Evolutionary conservation across 2,888 invertebrate genomes (phyloP), one percentile per base, ranked within the genome.

Genomic region (Atethmia centrago): DNA sequence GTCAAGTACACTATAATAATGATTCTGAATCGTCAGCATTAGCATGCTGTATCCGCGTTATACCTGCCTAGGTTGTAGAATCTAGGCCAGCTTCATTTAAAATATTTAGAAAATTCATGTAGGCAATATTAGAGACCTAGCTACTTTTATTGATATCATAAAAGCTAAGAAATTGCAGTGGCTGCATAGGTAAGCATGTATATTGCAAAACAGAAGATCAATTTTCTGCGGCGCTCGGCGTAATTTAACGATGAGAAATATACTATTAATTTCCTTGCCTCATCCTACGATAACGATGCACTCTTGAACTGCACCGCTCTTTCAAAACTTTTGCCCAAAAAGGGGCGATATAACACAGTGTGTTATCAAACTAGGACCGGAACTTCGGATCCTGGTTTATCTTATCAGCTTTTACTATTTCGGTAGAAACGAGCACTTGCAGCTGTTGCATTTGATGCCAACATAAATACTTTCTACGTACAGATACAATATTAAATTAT

Each of bases 351-450:
- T 86, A 84, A 73, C 55, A 40, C 49, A 45, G 21, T 56, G 62
- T 49, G 42, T 36, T 53, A 71, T 69, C 63, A 62, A 21, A 28
- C 36, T 25, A 56, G 55, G 9, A 74, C 81, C 74, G 85, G 77
- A 63, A 79, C 47, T 7, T 21, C 40, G 25, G 47, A 77, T 77
- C 74, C 79, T 77, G 67, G 55, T 63, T 12, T 59, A 68, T 67
- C 79, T 82, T 84, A 84, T 82, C 82, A 63, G n/a, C 45, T 55
- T 47, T 53, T 53, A 74, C 58, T n/a, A 49, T 51, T 79, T 42
- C n/a, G 36, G 45, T 51, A 61, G 31, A 58, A 53, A 58, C 14
- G 4, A 58, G 51, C 47, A 59, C 58, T 79, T 62, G 65, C 61
- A 40, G 49, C 14, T 53, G 31, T 36, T 73, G 73, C 80, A 82